These are phyloP conservation scores for Sebastes hubbsi DNA, from an alignment of 2,797 vertebrate genomes.

Conservation along the genomic window DNA sequence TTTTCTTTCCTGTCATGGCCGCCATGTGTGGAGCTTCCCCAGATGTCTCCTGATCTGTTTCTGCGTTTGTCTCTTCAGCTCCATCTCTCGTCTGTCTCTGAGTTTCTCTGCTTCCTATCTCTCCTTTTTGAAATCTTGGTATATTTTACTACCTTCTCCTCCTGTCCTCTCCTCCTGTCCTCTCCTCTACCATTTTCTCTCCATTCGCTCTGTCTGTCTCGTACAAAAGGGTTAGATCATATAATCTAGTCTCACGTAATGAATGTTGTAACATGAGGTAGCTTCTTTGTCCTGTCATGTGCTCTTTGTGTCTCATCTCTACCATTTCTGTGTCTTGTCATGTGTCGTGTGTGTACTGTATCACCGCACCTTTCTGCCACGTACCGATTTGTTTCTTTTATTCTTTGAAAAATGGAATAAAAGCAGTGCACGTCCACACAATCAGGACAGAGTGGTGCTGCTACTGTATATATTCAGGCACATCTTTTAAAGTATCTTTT, in stretches of 20 bases:
- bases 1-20: conserved; percentile 55
- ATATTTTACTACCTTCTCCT: background rate
- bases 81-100: background rate
- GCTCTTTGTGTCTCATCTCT: background rate
- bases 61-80: background rate
- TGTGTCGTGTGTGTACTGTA: background rate
- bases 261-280: background rate
- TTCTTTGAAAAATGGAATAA: too few relatives aligned
- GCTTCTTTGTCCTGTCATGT: background rate
- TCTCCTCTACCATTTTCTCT: background rate
- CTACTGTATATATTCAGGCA: too few relatives aligned
- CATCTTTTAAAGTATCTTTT: too few relatives aligned
- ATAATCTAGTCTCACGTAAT: background rate
- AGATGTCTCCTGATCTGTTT: conserved; percentile 44
- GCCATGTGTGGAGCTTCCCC: conserved; percentile 56
- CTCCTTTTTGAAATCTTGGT: background rate
- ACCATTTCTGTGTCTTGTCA: background rate
- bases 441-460: too few relatives aligned
- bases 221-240: background rate
- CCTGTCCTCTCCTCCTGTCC: background rate
- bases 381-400: too few relatives aligned
- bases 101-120: background rate
- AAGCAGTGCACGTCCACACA: too few relatives aligned
- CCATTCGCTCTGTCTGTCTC: background rate
- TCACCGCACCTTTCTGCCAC: background rate